Base-by-base conservation (phyloP, 2,888 invertebrate genomes). In the Harpalus rubripes region DNA sequence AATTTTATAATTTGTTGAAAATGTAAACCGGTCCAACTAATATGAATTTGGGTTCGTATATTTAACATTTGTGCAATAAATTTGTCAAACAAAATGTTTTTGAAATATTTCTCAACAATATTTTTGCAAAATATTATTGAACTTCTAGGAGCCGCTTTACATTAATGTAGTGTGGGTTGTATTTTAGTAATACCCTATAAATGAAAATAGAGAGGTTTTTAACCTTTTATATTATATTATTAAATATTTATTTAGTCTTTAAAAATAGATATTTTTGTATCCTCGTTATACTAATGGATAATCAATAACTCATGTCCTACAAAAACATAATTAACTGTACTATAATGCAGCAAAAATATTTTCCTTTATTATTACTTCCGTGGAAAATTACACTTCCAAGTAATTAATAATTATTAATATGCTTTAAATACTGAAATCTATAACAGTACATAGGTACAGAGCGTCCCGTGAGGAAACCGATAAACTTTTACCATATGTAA, bases 281-380 rank as follows among this genome's bases (percentile, higher is more conserved):
- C 72, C 18, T 74, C 44, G 52, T 44, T 74, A 44, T 16, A 12
- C 16, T 74, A 74, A 74, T 74, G 41, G 72, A 74, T 18, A 74
- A 74, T 74, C 72, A 44, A 74, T 74, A 44, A 18, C 5, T 44
- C 72, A 44, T 74, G 72, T 44, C 44, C 72, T 39, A 68, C 12
- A 68, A 39, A 68, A 39, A 63, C 63, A 26, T 26, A 10, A 63
- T 52, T 12, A 63, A 63, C 16, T 26, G 63, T 63, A 52, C 22
- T 22, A 8, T 10, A 52, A 52, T 52, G 44, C 44, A 52, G 4
- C 44, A 1, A 52, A 52, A 52, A 52, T 52, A 52, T 52, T 52
- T 52, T 52, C 10, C 12, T 52, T 52, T 12, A 52, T 52, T 52
- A 10, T 52, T 52, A 8, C 8, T 52, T 52, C 44, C 44, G 44